Conservation (phyloP, 2,888 invertebrate genomes). For the Sarcophaga rosellei region DNA sequence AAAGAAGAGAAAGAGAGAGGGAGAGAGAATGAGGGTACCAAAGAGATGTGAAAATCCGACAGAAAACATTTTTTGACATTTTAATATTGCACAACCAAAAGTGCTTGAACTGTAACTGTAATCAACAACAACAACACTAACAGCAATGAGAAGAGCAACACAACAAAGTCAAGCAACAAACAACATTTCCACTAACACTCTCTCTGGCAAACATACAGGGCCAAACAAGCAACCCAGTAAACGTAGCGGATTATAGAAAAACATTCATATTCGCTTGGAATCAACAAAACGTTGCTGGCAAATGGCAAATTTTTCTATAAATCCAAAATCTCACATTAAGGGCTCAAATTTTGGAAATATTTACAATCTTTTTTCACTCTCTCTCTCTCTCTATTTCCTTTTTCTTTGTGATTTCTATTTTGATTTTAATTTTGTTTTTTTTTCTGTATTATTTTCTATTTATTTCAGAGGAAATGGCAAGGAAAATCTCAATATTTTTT, state of each 20-base stretch:
- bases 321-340: slow-evolving; percentile 40
- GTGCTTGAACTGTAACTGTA: slow-evolving; percentile 65
- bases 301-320: slow-evolving; percentile 33
- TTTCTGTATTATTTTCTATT: slow-evolving; percentile 33
- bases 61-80: slow-evolving; percentile 60
- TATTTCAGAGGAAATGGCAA: slow-evolving; percentile 51
- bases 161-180: neutral
- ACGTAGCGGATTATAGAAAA: neutral
- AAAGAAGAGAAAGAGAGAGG: neutral
- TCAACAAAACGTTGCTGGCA: slow-evolving; percentile 29
- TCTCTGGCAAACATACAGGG: no score
- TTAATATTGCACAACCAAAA: slow-evolving; percentile 65
- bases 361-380: neutral
- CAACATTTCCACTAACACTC: neutral
- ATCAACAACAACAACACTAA: slow-evolving; percentile 46
- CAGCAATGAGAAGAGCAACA: neutral
- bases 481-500: slow-evolving; percentile 59
- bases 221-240: slow-evolving; percentile 33
- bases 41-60: slow-evolving; percentile 28
- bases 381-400: no score
- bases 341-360: slow-evolving; percentile 49
- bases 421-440: slow-evolving; percentile 3
- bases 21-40: neutral
- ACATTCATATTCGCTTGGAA: neutral
- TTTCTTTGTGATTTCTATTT: neutral